Evolutionary conservation across 2,888 invertebrate genomes (phyloP).

Genomic region (Eristalinus aeneus): DNA sequence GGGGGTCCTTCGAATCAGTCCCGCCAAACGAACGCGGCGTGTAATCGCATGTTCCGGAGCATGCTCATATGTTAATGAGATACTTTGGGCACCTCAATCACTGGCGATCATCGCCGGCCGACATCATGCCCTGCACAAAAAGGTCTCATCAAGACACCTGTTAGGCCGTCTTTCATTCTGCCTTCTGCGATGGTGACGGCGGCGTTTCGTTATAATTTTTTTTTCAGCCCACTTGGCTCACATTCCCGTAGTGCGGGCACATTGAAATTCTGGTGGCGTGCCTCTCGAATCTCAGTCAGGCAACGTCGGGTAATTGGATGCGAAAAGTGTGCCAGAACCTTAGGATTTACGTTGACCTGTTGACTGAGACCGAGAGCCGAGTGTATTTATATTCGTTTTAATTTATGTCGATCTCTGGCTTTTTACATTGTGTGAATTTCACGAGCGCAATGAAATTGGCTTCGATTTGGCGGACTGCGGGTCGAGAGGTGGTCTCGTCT

Average conservation of each 20-base stretch:
- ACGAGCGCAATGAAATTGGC: background rate
- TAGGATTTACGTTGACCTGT: slow-evolving; percentile 42
- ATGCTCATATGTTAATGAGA: slow-evolving; percentile 39
- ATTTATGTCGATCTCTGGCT: background rate
- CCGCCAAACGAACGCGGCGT: background rate
- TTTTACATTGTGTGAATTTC: background rate
- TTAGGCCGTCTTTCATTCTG: slow-evolving; percentile 30
- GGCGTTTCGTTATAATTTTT: slow-evolving; percentile 35
- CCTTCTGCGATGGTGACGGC: slow-evolving; percentile 25
- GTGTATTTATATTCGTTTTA: background rate
- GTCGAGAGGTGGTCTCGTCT: background rate
- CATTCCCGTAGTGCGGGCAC: slow-evolving; percentile 8
- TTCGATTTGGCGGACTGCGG: background rate
- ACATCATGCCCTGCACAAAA: slow-evolving; percentile 11
- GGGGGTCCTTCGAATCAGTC: background rate
- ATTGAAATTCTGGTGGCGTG: slow-evolving; percentile 57
- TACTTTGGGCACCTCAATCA: background rate
- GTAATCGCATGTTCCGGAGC: slow-evolving; percentile 7
- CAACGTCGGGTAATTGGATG: slow-evolving; percentile 48
- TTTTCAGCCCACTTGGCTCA: slow-evolving; percentile 9
- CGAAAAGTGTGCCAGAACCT: slow-evolving; percentile 63
- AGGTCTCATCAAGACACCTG: slow-evolving; percentile 56
- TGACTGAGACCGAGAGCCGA: slow-evolving; percentile 6
- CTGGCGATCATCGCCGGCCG: slow-evolving; percentile 2
- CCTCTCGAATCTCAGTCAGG: slow-evolving; percentile 50